A percentile compares a stretch with the other conserved stretches of the same genome.
Conservation (phyloP, 2,797 vertebrate genomes). For the Sebastes nivosus region DNA sequence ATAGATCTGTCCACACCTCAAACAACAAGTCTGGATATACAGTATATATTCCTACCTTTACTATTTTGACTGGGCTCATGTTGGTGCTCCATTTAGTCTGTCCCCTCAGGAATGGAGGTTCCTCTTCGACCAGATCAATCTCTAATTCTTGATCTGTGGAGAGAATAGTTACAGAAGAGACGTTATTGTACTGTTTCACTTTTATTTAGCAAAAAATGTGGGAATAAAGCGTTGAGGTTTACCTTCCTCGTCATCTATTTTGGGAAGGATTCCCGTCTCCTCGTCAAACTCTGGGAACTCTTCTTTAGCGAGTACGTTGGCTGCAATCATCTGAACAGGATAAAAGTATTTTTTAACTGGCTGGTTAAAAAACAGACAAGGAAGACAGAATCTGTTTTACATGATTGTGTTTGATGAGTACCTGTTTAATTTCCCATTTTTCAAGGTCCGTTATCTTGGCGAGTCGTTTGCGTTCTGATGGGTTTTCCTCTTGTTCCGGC, state of each 20-base stretch:
- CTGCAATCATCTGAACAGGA: slow-evolving; percentile 90
- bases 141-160: slow-evolving; percentile 83
- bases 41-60: slow-evolving; percentile 80
- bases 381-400: background rate
- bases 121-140: slow-evolving; percentile 93
- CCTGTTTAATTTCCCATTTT: slow-evolving; percentile 97
- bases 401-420: slow-evolving; percentile 36
- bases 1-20: background rate
- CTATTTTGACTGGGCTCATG: slow-evolving; percentile 95
- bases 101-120: slow-evolving; percentile 91
- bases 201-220: background rate
- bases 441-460: slow-evolving; percentile 92
- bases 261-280: slow-evolving; percentile 94
- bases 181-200: background rate
- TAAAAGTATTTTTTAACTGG: too few relatives aligned
- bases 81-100: slow-evolving; percentile 93
- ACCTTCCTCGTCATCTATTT: slow-evolving; percentile 95
- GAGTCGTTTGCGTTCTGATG: slow-evolving; percentile 89
- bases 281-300: slow-evolving; percentile 96
- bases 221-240: background rate
- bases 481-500: slow-evolving; percentile 88
- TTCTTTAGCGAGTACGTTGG: slow-evolving; percentile 93
- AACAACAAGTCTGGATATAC: too few relatives aligned
- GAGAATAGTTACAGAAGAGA: background rate
- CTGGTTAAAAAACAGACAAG: background rate